Evolutionary conservation across 2,113 vertebrate species (phyloP).

Genomic region (Leptosomus discolor): DNA sequence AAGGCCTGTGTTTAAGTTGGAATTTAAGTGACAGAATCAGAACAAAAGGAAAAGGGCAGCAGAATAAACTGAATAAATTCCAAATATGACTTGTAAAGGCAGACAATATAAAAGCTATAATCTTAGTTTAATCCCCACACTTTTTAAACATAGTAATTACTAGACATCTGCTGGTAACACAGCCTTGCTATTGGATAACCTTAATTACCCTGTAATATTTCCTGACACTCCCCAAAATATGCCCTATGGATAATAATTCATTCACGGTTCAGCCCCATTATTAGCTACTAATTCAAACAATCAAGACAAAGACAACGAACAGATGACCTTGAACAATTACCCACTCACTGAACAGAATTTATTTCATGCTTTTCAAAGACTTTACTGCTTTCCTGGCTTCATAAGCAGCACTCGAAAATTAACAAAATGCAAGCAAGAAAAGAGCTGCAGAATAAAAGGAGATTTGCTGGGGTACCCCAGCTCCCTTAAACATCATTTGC

Average conservation of each 20-base stretch:
- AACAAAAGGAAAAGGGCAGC: slow-evolving; percentile 76
- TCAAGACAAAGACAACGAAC: slow-evolving; percentile 75
- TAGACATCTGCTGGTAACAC: slow-evolving; percentile 79
- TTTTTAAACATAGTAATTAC: slow-evolving; percentile 83
- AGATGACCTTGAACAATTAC: slow-evolving; percentile 79
- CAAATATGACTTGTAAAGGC: slow-evolving; percentile 79
- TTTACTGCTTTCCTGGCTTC: slow-evolving; percentile 38
- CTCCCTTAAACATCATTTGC: not conserved
- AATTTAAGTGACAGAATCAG: slow-evolving; percentile 74
- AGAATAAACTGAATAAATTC: slow-evolving; percentile 78
- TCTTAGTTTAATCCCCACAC: slow-evolving; percentile 74
- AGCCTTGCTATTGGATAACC: slow-evolving; percentile 76
- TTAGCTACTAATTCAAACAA: slow-evolving; percentile 81
- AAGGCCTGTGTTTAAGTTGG: slow-evolving; percentile 72
- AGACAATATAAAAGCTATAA: slow-evolving; percentile 82
- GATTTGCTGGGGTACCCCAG: not conserved
- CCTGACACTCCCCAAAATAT: slow-evolving; percentile 80
- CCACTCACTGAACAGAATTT: slow-evolving; percentile 69
- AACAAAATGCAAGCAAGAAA: slow-evolving; percentile 28
- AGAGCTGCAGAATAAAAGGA: slow-evolving; percentile 10
- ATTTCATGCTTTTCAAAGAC: slow-evolving; percentile 73
- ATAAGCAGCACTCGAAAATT: slow-evolving; percentile 49
- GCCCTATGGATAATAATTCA: slow-evolving; percentile 78
- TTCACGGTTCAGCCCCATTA: slow-evolving; percentile 76
- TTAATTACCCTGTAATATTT: slow-evolving; percentile 82